Base-by-base conservation (phyloP, 2,888 invertebrate species). In the Cerastis leucographa region DNA sequence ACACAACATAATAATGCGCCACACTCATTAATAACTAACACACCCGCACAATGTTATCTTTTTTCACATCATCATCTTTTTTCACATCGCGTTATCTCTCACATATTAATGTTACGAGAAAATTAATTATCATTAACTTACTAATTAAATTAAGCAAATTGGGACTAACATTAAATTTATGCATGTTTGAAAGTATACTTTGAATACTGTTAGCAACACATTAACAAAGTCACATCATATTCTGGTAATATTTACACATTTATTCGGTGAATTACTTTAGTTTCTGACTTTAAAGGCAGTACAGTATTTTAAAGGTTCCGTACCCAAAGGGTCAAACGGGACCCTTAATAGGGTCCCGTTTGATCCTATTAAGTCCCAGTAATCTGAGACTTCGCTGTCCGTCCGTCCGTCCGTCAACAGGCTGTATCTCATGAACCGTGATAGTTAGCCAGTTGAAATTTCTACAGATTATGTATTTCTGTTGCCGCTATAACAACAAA, bases 111-210 rank as follows among this genome's bases (percentile, higher is more conserved):
- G 42, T 66, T 49, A 35, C 12, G 22, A 71, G 62, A 65, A 54
- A 35, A 61, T 54, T 76, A 44, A 71, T 81, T 62, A 75, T 54
- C 5, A 71, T 70, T 54, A 56, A 25, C 35, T 67, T 25, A 49
- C 7, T 74, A 80, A 78, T 78, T 65, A 35, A 62, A 67, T 78
- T 49, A 71, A 49, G 54, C 65, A 14, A 56, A n/a, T 29, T 71
- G 17, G 9, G 56, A 22, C 4, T 54, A 2, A 22, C 71, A 65
- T 19, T 29, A 6, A 64, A 64, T 64, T 17, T 0, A 12, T 8
- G 49, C 17, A 22, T 68, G 25, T 62, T 40, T 74, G 40, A 64
- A 42, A 64, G n/a, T 14, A 8, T n/a, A n/a, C 12, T 42, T n/a
- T n/a, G n/a, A 42, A 14, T 64, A 64, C 64, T 1, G n/a, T 42